These are phyloP conservation scores for Cynoglossus semilaevis DNA, from an alignment of 2,113 vertebrate species.

Conservation along the genomic window DNA sequence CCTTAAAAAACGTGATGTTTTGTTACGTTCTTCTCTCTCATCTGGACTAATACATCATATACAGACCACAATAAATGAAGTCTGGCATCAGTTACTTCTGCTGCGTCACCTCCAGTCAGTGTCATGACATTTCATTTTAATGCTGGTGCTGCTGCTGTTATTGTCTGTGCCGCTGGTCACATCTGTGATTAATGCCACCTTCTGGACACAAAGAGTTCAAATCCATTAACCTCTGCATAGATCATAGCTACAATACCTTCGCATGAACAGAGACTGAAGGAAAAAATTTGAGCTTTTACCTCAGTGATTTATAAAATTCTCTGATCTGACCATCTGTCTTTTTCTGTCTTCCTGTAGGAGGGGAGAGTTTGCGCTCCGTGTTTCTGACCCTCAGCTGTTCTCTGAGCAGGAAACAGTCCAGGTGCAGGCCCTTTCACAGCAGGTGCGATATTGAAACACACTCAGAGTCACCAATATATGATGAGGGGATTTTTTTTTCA, in stretches of 20 bases:
- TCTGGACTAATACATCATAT: neutral
- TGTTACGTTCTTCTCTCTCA: neutral
- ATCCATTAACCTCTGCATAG: constrained; percentile 23
- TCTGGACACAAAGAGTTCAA: neutral
- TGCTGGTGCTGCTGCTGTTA: neutral
- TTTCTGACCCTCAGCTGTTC: constrained; percentile 78
- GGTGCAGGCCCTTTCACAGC: constrained; percentile 83
- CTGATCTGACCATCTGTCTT: neutral
- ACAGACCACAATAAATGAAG: neutral
- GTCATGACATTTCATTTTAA: constrained; percentile 15
- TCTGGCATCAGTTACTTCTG: neutral
- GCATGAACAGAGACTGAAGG: neutral
- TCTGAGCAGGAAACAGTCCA: constrained; percentile 78
- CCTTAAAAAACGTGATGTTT: too few relatives aligned
- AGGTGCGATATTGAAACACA: constrained; percentile 75
- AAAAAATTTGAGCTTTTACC: neutral
- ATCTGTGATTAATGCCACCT: constrained; percentile 10
- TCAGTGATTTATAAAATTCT: neutral
- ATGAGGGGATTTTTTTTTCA: too few relatives aligned
- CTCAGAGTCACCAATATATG: neutral
- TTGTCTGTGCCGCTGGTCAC: neutral
- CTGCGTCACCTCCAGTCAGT: neutral
- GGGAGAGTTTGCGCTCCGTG: constrained; percentile 82
- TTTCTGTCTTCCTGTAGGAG: constrained; percentile 66
- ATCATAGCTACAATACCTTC: constrained; percentile 7